These are phyloP conservation scores for Oreochromis aureus DNA, from an alignment of 2,113 vertebrate species.

Conservation along the genomic window DNA sequence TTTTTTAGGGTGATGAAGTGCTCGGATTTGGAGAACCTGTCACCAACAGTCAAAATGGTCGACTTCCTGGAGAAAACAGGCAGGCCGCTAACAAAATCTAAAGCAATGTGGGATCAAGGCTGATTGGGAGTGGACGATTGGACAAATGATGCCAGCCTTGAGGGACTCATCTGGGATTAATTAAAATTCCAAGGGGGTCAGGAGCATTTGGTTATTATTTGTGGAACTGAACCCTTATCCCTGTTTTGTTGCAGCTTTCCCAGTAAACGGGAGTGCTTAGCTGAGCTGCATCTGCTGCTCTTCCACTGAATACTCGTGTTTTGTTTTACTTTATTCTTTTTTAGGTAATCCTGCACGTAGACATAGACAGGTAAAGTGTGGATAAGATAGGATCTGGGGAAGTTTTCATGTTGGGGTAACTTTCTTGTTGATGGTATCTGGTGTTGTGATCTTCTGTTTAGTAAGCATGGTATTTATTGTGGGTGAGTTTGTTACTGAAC, in stretches of 20 bases:
- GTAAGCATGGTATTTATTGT: background rate
- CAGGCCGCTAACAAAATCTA: background rate
- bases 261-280: no score
- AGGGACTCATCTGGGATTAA: no score
- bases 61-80: background rate
- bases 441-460: background rate
- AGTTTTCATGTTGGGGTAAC: rapidly evolving
- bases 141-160: no score
- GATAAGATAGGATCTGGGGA: background rate
- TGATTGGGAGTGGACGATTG: background rate
- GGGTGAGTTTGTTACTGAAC: background rate
- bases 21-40: background rate
- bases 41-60: background rate
- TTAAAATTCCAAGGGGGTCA: no score
- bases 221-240: no score
- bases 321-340: background rate
- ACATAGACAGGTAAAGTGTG: background rate
- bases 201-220: no score
- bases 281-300: no score
- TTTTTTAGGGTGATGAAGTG: background rate
- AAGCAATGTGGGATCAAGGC: background rate
- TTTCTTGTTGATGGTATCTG: background rate
- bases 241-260: no score
- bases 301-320: no score
- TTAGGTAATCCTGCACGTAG: background rate